These are phyloP conservation scores for Martes martes DNA, from an alignment of 2,113 vertebrate species.

Conservation along the genomic window DNA sequence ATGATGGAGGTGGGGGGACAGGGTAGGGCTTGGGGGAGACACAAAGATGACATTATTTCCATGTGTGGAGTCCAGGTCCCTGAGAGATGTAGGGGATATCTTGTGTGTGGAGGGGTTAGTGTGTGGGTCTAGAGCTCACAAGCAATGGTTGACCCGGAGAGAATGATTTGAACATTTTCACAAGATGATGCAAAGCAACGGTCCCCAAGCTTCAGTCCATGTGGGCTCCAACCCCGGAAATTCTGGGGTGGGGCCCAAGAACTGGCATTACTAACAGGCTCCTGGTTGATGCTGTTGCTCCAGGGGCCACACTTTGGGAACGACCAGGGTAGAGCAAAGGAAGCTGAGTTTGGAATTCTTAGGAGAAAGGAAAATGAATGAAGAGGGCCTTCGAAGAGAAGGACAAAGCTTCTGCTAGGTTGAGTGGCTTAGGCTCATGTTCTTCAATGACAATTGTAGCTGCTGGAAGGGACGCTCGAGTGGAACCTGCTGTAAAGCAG, in stretches of 20 bases:
- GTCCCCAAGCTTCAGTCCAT: not conserved
- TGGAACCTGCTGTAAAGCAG: not conserved
- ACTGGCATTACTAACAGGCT: not conserved
- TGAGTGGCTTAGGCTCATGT: not conserved
- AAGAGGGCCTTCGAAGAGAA: not conserved
- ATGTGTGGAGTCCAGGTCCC: accelerated
- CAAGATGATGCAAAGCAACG: accelerated
- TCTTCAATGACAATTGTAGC: not conserved
- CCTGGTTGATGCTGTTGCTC: not conserved
- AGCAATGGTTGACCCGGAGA: not conserved
- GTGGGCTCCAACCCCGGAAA: not conserved
- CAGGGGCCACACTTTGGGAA: not conserved
- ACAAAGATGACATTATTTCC: not conserved
- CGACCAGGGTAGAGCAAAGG: not conserved
- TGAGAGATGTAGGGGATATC: accelerated
- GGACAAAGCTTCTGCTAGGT: not conserved
- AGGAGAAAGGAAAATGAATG: not conserved
- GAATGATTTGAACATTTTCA: accelerated
- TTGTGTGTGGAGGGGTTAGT: too few species aligned
- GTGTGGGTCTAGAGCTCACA: not conserved
- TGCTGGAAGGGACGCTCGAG: not conserved
- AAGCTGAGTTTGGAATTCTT: not conserved
- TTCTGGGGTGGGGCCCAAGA: not conserved
- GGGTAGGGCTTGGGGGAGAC: too few species aligned
- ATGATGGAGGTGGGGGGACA: accelerated